These are phyloP conservation scores for Lasius fuliginosus DNA, from an alignment of 2,888 invertebrate species.

Conservation along the genomic window DNA sequence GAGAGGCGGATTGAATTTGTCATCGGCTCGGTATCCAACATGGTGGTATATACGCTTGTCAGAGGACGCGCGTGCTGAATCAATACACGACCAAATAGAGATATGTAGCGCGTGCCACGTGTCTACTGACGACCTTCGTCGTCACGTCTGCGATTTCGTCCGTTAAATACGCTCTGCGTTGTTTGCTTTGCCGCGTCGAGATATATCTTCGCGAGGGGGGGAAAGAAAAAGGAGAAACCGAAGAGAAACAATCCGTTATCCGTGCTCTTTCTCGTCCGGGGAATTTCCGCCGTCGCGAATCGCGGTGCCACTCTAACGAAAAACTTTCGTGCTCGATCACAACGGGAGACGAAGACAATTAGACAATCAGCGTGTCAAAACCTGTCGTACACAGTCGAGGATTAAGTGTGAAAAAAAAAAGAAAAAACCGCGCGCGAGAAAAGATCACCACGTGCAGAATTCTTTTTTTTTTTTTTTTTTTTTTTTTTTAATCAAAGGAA, in stretches of 20 bases:
- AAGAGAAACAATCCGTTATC: background rate
- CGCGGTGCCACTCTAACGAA: background rate
- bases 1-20: constrained; percentile 70
- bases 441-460: background rate
- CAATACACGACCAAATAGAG: constrained; percentile 78
- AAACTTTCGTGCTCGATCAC: constrained; percentile 1
- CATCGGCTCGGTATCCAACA: constrained; percentile 74
- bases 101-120: constrained; percentile 78
- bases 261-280: background rate
- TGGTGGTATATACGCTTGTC: constrained; percentile 61
- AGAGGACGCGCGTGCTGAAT: constrained; percentile 72
- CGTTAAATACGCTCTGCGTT: background rate
- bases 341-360: background rate
- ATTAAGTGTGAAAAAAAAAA: background rate
- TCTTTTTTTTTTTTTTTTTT: background rate
- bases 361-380: background rate
- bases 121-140: constrained; percentile 75
- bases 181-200: background rate
- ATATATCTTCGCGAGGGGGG: background rate
- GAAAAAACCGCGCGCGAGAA: background rate
- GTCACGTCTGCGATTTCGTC: background rate
- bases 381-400: background rate
- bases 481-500: background rate
- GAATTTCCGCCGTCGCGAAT: background rate
- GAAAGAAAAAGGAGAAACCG: background rate